Percentiles rank a stretch among this genome's conserved stretches.
phyloP scores from a whole-genome alignment of 2,797 vertebrate species.

The Cossypha caffra region DNA sequence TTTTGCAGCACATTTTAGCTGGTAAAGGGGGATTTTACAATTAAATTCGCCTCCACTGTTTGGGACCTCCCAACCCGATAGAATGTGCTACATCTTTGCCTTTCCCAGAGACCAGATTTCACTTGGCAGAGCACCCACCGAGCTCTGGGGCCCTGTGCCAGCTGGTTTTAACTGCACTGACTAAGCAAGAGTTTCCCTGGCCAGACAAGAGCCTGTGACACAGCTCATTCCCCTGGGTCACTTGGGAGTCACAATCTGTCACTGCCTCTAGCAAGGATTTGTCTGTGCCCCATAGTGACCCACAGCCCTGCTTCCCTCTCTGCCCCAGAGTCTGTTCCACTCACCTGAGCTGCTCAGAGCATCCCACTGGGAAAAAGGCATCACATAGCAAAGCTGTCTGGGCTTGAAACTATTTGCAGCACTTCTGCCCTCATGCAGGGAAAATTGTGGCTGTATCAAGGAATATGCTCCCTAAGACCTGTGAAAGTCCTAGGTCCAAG shows the following conservation, averaged over 20 bases:
- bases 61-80: neutral
- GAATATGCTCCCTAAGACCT: neutral
- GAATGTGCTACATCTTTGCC: neutral
- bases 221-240: neutral
- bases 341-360: neutral
- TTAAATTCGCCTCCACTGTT: neutral
- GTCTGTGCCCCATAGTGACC: neutral
- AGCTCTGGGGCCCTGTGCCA: neutral
- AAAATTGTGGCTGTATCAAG: neutral
- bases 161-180: neutral
- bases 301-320: neutral
- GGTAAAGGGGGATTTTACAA: neutral
- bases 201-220: neutral
- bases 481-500: conserved; percentile 8
- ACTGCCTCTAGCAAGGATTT: neutral
- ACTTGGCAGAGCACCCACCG: neutral
- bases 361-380: neutral
- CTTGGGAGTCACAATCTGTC: neutral
- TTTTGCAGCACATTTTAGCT: neutral
- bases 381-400: neutral
- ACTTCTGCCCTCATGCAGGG: neutral
- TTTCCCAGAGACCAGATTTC: neutral
- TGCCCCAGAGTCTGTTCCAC: neutral
- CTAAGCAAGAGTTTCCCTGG: neutral
- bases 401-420: neutral